Percentiles rank a stretch among this genome's conserved stretches.
phyloP scores from a whole-genome alignment of 2,113 vertebrate genomes.

The Ifrita kowaldi region DNA sequence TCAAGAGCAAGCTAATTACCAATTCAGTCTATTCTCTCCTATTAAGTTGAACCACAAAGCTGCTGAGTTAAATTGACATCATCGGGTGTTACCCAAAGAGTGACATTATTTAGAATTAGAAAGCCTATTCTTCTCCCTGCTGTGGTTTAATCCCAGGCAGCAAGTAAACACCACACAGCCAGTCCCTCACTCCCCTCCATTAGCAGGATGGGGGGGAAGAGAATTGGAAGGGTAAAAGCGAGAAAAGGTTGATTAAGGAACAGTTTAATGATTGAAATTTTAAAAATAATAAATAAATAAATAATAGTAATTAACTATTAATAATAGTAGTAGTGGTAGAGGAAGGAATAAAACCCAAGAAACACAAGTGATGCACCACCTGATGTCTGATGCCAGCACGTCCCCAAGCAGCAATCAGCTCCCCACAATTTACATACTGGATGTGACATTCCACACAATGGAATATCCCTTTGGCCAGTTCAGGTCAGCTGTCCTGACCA shows the following conservation, averaged over 20 bases:
- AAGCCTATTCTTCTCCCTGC: neutral
- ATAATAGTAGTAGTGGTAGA: too few relatives aligned
- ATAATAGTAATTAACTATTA: neutral
- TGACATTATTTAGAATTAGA: neutral
- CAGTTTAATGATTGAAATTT: neutral
- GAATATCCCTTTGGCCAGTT: neutral
- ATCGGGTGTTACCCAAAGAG: neutral
- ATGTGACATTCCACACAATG: neutral
- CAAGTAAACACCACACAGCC: neutral
- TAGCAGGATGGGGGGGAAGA: neutral
- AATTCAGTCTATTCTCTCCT: neutral
- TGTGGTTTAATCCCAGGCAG: neutral
- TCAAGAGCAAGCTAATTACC: neutral
- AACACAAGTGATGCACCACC: neutral
- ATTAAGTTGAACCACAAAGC: neutral
- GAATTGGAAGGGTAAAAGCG: neutral
- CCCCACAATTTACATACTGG: neutral
- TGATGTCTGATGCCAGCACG: rapidly evolving
- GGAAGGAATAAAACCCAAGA: neutral
- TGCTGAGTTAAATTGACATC: neutral
- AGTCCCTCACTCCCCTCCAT: neutral
- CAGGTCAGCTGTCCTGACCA: neutral
- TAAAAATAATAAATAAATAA: neutral
- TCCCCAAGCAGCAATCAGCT: neutral
- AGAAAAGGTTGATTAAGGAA: neutral